Evolutionary conservation across 1,140 invertebrate genomes (phyloP).

Genomic region (Cotesia chilonis): DNA sequence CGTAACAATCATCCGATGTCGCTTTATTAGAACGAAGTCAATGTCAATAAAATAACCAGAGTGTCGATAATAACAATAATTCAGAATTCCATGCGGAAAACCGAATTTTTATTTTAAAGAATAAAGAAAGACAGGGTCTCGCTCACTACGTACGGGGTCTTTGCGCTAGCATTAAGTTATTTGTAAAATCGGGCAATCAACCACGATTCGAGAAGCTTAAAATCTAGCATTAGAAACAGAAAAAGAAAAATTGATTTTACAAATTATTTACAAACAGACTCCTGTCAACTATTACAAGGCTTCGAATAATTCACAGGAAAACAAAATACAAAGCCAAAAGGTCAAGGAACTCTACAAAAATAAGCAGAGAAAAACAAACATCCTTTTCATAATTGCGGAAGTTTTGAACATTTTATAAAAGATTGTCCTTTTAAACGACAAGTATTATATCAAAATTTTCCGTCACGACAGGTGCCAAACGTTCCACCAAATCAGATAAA

Average conservation of each 20-base stretch:
- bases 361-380: no score
- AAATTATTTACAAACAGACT: not conserved
- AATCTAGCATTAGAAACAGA: conserved; percentile 28
- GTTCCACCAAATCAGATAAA: not conserved
- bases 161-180: conserved; percentile 20
- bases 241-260: conserved; percentile 16
- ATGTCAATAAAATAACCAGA: conserved; percentile 15
- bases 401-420: not conserved
- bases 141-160: conserved; percentile 21
- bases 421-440: not conserved
- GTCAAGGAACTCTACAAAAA: not conserved
- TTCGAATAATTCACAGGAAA: not conserved
- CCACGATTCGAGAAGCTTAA: conserved; percentile 18
- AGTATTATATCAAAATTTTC: conserved; percentile 13
- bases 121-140: conserved; percentile 20
- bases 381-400: conserved; percentile 7
- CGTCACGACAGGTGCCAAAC: not conserved
- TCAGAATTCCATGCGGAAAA: not conserved
- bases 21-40: conserved; percentile 22
- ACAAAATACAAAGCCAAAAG: not conserved
- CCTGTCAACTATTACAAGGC: conserved; percentile 1
- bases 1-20: not conserved
- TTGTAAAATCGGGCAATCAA: conserved; percentile 17
- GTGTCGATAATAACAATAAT: conserved; percentile 9
- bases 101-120: conserved; percentile 1